phyloP scores from a whole-genome alignment of 2,797 vertebrate genomes.

The Myripristis murdjan region DNA sequence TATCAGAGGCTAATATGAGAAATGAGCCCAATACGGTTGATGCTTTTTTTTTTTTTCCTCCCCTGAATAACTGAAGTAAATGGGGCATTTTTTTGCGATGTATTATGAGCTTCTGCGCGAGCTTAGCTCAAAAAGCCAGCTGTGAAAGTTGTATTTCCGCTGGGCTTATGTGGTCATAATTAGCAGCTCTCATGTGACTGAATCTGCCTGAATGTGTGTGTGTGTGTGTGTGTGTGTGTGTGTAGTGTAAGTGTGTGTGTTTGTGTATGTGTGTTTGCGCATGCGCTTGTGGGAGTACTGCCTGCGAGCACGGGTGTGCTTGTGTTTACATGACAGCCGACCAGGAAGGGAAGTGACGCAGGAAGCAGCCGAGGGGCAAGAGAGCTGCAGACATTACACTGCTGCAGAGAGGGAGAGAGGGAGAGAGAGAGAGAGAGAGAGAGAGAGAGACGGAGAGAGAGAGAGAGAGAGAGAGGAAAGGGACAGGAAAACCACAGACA shows the following conservation, averaged over 20 bases:
- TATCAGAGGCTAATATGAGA: constrained; percentile 44
- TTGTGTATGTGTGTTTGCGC: constrained; percentile 28
- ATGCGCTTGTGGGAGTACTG: constrained; percentile 38
- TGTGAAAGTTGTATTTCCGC: constrained; percentile 79
- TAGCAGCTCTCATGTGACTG: constrained; percentile 77
- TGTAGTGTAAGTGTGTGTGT: too few species aligned
- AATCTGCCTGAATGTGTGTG: constrained; percentile 26
- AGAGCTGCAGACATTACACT: constrained; percentile 73
- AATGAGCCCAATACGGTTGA: constrained; percentile 34
- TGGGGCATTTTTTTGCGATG: constrained; percentile 12
- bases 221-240: constrained; percentile 33
- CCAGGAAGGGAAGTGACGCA: constrained; percentile 82
- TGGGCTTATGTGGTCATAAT: constrained; percentile 78
- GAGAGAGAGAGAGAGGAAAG: constrained; percentile 17
- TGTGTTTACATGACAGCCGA: constrained; percentile 77
- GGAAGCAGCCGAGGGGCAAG: constrained; percentile 62
- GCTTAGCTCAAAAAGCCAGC: constrained; percentile 63
- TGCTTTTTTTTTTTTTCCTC: constrained; percentile 3
- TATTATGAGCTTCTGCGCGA: constrained; percentile 27
- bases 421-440: constrained; percentile 28
- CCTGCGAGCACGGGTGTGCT: constrained; percentile 57
- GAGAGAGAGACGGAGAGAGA: constrained; percentile 16
- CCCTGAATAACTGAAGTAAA: constrained; percentile 54
- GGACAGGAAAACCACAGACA: constrained; percentile 57
- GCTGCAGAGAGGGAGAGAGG: constrained; percentile 59